Evolutionary conservation across 1,140 invertebrate genomes (phyloP).

Genomic region (Trachelipus rathkii): DNA sequence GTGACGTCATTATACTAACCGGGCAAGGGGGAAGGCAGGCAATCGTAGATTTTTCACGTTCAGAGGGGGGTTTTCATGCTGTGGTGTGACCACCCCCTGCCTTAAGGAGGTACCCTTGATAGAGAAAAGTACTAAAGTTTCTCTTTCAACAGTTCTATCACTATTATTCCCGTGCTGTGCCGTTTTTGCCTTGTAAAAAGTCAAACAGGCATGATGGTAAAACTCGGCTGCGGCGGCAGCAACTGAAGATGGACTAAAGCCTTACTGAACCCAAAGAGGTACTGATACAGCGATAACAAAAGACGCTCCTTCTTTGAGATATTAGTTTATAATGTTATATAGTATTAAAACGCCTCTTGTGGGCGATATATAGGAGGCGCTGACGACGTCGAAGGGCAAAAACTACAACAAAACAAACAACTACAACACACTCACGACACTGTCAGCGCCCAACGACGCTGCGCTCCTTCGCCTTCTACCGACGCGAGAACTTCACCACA

Average conservation of each 20-base stretch:
- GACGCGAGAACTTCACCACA: no score
- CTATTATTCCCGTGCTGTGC: no score
- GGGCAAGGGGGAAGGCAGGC: conserved; percentile 6
- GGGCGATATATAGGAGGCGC: not conserved
- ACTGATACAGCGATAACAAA: no score
- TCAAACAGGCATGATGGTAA: no score
- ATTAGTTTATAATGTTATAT: no score
- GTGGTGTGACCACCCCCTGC: not conserved
- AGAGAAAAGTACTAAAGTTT: no score
- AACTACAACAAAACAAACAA: no score
- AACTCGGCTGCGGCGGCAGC: not conserved
- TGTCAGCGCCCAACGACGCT: not conserved
- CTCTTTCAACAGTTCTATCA: no score
- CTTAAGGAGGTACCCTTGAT: not conserved
- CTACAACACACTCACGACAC: not conserved
- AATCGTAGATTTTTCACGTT: not conserved
- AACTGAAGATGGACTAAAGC: not conserved
- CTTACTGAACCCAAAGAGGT: no score
- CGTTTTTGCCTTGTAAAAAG: no score
- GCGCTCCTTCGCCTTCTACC: not conserved
- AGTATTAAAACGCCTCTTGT: not conserved
- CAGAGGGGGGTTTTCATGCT: not conserved
- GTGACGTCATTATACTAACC: not conserved
- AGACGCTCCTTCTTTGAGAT: no score
- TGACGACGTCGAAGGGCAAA: not conserved